Percentiles rank a stretch among this genome's conserved stretches.
These are phyloP conservation scores for Branchipolynoe longqiensis DNA, from an alignment of 2,888 invertebrate species.

Conservation along the genomic window DNA sequence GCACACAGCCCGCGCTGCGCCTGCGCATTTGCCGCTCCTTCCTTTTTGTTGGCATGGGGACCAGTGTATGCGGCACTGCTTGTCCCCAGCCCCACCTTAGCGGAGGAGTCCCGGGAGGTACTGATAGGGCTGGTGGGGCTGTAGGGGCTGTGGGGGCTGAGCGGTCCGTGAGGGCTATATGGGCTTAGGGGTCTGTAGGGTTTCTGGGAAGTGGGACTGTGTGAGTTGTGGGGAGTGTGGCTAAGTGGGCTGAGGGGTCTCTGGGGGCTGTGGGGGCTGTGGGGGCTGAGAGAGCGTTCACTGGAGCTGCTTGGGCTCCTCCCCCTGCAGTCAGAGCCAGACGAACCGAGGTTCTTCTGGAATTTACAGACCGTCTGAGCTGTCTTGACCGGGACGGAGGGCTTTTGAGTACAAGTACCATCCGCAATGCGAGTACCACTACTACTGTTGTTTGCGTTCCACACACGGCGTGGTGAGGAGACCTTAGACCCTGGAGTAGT, in stretches of 20 bases:
- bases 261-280: conserved; percentile 1
- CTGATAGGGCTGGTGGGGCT: too few relatives aligned
- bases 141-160: too few relatives aligned
- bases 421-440: neutral
- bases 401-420: neutral
- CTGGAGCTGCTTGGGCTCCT: conserved; percentile 9
- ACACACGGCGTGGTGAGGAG: too few relatives aligned
- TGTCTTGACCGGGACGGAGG: neutral
- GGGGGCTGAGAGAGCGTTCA: conserved; percentile 3
- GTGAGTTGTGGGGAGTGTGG: too few relatives aligned
- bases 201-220: too few relatives aligned
- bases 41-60: neutral
- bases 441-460: too few relatives aligned
- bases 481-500: too few relatives aligned
- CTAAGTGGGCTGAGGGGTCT: too few relatives aligned
- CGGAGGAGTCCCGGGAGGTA: too few relatives aligned
- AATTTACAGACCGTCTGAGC: conserved; percentile 7
- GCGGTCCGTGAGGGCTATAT: too few relatives aligned
- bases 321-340: neutral
- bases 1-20: neutral
- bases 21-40: neutral
- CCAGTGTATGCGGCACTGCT: neutral
- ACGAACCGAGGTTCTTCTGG: neutral
- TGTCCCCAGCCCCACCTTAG: conserved; percentile 2
- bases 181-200: too few relatives aligned